Base-by-base conservation (phyloP, 2,888 invertebrate genomes). In the Hydraecia micacea region DNA sequence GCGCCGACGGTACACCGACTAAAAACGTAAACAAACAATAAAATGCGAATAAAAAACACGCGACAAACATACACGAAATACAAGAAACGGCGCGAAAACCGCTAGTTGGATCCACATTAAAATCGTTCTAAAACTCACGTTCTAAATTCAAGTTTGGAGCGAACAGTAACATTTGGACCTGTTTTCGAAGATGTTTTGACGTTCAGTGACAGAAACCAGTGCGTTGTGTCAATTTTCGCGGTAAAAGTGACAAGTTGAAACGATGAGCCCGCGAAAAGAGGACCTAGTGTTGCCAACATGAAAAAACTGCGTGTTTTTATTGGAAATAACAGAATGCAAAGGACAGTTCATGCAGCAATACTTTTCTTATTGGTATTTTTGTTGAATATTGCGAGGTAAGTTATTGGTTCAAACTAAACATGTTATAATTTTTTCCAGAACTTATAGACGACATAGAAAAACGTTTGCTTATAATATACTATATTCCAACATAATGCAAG, bases 281-380 rank as follows among this genome's bases (percentile, higher is more conserved):
- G 92, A 93, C 88, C 90, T 93, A 93, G 95, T 96, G 95, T 93
- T 96, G 92, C 96, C 96, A 95, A 96, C 96, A 97, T 96, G 96
- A 96, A 91, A 92, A 92, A 92, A 86, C 87, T 91, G 88, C 87
- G 87, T 90, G 91, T 88, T 90, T 89, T 87, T 85, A 89, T 89
- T 85, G 91, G 91, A 87, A 93, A 93, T 92, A 91, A 92, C 96
- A 97, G 95, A 93, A 97, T 97, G 96, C 92, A 90, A 91, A 93
- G 92, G 90, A 93, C 91, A 93, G 93, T 93, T 88, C 90, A 94
- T 82, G 91, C 92, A 83, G 92, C 92, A 81, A 94, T 93, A 93
- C 91, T 95, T 92, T 93, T 95, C 89, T 91, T 94, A 91, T 90
- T 95, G 90, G 92, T 95, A 90, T 91, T 95, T 92, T 93, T 94